These are phyloP conservation scores for Antidorcas marsupialis DNA, from an alignment of 2,113 vertebrate genomes.

Conservation along the genomic window DNA sequence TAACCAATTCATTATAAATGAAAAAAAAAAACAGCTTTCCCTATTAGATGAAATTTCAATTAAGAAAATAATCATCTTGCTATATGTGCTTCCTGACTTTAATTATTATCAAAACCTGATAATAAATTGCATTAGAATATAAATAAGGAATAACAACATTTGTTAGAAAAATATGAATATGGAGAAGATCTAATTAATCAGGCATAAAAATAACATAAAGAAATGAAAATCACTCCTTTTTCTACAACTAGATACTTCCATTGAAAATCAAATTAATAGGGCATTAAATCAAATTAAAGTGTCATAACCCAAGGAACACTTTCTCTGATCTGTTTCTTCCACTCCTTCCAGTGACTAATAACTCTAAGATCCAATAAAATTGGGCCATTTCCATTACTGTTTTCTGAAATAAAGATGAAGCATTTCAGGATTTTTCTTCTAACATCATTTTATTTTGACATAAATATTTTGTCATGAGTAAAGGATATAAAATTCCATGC, in stretches of 20 bases:
- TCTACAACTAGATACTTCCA: not conserved
- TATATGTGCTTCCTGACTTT: not conserved
- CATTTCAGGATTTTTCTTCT: not conserved
- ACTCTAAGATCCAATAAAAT: not conserved
- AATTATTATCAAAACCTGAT: not conserved
- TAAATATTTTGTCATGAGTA: not conserved
- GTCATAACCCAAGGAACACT: not conserved
- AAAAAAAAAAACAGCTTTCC: not conserved
- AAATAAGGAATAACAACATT: not conserved
- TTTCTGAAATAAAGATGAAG: not conserved
- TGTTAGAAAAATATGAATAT: not conserved
- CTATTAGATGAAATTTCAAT: not conserved
- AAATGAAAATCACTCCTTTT: not conserved
- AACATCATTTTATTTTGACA: not conserved
- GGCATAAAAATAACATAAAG: not conserved
- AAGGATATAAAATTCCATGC: not conserved
- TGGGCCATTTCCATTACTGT: not conserved
- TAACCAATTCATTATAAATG: not conserved
- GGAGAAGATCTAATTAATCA: not conserved
- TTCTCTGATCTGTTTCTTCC: not conserved
- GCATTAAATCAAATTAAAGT: not conserved
- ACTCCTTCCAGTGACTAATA: not conserved
- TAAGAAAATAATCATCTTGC: not conserved
- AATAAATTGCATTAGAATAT: not conserved
- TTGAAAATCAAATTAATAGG: not conserved